Evolutionary conservation across 2,888 invertebrate species (phyloP).

Genomic region (Phengaris arion): DNA sequence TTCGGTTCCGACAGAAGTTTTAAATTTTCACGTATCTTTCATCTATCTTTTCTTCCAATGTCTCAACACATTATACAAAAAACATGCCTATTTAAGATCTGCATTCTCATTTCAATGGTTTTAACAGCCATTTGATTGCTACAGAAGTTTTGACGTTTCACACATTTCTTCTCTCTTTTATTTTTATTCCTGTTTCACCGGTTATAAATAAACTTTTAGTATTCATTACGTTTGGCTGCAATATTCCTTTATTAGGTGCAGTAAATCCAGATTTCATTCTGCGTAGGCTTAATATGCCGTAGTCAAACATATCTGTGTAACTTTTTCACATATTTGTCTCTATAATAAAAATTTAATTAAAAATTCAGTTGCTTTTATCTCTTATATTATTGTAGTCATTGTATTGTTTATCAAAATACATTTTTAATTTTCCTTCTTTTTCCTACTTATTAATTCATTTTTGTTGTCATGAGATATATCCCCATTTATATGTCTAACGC

Average conservation of each 20-base stretch:
- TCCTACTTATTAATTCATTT: too few species aligned
- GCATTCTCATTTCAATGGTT: background rate
- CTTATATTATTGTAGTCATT: too few species aligned
- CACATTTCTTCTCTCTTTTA: too few species aligned
- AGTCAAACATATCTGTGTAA: background rate
- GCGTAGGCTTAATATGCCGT: background rate
- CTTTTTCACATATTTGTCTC: background rate
- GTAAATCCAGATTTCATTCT: background rate
- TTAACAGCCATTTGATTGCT: background rate
- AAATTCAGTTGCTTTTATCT: background rate
- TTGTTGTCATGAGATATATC: too few species aligned
- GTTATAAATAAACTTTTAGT: background rate
- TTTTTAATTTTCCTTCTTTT: too few species aligned
- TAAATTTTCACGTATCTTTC: too few species aligned
- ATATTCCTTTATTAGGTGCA: background rate
- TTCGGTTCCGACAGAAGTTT: too few species aligned
- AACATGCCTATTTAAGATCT: background rate
- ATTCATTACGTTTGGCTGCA: background rate
- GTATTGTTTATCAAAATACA: too few species aligned
- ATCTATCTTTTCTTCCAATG: too few species aligned
- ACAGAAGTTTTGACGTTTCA: background rate
- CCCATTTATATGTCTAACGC: background rate
- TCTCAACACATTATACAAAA: slow-evolving; percentile 1
- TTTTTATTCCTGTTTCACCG: background rate
- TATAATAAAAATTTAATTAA: background rate